Evolutionary conservation across 2,888 invertebrate genomes (phyloP).

Genomic region (Caenorhabditis doughertyi): DNA sequence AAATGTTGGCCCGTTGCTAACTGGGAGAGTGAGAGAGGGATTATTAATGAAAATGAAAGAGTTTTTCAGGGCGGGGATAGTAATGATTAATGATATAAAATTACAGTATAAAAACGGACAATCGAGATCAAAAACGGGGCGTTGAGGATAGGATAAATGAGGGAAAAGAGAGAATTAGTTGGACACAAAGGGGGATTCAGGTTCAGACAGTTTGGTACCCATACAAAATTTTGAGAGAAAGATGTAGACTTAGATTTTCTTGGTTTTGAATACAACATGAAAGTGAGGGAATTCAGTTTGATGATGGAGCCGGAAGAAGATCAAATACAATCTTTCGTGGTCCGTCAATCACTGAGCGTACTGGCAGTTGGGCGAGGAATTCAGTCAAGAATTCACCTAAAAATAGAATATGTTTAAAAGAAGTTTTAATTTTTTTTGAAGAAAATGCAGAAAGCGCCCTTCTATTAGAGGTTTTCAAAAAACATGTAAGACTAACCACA

Average conservation of each 20-base stretch:
- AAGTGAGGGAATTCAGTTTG: too few relatives aligned
- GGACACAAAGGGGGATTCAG: not conserved
- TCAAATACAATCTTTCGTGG: conserved; percentile 76
- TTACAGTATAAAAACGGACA: conserved; percentile 9
- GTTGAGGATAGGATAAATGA: not conserved
- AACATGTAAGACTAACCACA: conserved; percentile 35
- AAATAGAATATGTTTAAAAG: too few relatives aligned
- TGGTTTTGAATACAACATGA: too few relatives aligned
- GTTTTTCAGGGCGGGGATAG: conserved; percentile 10
- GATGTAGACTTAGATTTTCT: conserved; percentile 1
- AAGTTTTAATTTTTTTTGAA: too few relatives aligned
- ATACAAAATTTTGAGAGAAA: conserved; percentile 37
- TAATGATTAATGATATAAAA: not conserved
- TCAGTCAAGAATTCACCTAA: conserved; percentile 71
- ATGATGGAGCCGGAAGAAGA: conserved; percentile 65
- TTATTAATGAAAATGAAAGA: conserved; percentile 6
- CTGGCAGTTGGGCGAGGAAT: conserved; percentile 76
- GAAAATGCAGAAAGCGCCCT: not conserved
- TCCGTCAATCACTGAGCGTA: conserved; percentile 64
- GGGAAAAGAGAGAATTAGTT: not conserved
- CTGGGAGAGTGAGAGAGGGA: conserved; percentile 24
- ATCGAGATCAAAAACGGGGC: conserved; percentile 36
- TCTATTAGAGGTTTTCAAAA: not conserved
- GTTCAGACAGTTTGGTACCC: conserved; percentile 64
- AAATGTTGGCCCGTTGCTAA: conserved; percentile 30